A percentile compares a stretch with the other conserved stretches of the same genome.
These are phyloP conservation scores for Argyresthia goedartella DNA, from an alignment of 2,888 invertebrate genomes.

Conservation along the genomic window DNA sequence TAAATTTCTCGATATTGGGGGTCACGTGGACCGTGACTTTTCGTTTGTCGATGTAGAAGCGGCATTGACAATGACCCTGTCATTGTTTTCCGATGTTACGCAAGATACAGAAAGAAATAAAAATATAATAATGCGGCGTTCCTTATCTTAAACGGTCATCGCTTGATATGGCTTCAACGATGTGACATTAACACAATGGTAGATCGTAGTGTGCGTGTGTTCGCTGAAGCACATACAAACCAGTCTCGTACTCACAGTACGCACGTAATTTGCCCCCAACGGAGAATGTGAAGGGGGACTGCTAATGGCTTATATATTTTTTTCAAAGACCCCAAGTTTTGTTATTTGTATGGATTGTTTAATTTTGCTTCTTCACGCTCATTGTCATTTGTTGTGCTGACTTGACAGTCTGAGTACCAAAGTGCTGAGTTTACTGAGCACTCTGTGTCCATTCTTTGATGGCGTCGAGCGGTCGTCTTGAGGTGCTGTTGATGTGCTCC, in stretches of 20 bases:
- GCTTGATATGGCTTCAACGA: constrained; percentile 5
- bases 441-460: constrained; percentile 11
- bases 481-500: constrained; percentile 6
- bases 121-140: constrained; percentile 2
- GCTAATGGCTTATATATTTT: constrained; percentile 24
- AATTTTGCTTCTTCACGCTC: constrained; percentile 47
- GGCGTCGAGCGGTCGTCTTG: constrained; percentile 3
- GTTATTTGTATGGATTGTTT: constrained; percentile 27
- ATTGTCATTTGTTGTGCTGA: constrained; percentile 46
- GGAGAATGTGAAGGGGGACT: constrained; percentile 8
- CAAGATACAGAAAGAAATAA: constrained; percentile 3
- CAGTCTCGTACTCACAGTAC: background rate
- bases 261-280: constrained; percentile 4
- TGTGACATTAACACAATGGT: constrained; percentile 4
- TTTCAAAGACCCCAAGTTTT: constrained; percentile 16
- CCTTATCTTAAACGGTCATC: constrained; percentile 7
- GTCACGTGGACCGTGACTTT: background rate
- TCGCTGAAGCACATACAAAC: constrained; percentile 4
- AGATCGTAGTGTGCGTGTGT: background rate
- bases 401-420: constrained; percentile 30
- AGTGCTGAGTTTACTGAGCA: constrained; percentile 8
- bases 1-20: background rate
- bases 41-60: background rate
- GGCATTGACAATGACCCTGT: constrained; percentile 6
- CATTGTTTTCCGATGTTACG: background rate